Base-by-base conservation (phyloP, 2,797 vertebrate genomes). In the Eupleurogrammus muticus region DNA sequence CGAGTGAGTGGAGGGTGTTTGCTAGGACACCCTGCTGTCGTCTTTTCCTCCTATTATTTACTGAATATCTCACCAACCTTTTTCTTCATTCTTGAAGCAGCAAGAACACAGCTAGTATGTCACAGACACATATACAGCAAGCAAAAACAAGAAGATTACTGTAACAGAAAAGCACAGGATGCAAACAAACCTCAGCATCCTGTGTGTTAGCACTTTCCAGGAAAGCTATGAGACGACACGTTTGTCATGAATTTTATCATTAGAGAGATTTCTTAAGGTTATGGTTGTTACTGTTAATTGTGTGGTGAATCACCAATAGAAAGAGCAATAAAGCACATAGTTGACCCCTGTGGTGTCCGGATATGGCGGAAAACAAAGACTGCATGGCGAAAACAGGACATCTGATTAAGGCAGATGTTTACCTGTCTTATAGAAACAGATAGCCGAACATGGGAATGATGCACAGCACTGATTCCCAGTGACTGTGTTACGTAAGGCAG, bases 401-500 rank as follows among this genome's bases (percentile, higher is more conserved):
- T 73, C 7, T n/a, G 60, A 86, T 63, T 24, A 44, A 60, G 5
- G 16, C 48, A 66, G 28, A 70, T 86, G 79, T 89, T 87, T 78
- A 89, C 86, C 84, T 91, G 82, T 83, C 28, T 14, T 12, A 66
- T 32, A 70, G 28, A 79, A 84, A 70, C 20, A 64, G 52, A 42
- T 67, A 65, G 66, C 40, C 36, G 55, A 70, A 86, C 84, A 86
- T 92, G 87, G 90, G 88, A 93, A 91, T 83, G 74, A 83, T 66
- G 73, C 24, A 13, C 52, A 77, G 78, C 8, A 50, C 56, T 74
- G 66, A 77, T 91, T 92, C 87, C 88, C 89, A 92, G 86, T 82
- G 73, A 68, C 61, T 66, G 42, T 48, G 60, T 83, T 70, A 80
- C 5, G 28, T 58, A 89, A 79, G 54, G 35, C 73, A 49, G 65